Percentiles rank a stretch among this genome's conserved stretches.
phyloP scores from a whole-genome alignment of 1,140 invertebrate species.

The Drosophila mojavensis region DNA sequence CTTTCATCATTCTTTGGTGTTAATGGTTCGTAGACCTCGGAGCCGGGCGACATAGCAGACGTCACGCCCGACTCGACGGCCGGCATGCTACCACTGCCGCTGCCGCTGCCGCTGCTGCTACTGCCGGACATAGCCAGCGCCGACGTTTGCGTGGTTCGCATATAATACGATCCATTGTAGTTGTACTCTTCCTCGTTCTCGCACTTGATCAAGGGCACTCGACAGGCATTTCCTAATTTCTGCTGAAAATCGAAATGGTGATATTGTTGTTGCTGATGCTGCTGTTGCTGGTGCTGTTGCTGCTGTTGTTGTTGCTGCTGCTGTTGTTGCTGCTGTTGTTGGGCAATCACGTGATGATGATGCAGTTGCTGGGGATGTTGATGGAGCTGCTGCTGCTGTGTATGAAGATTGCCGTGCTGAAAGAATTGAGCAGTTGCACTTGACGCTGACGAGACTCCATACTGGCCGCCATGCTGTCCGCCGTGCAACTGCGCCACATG shows the following conservation, averaged over 20 bases:
- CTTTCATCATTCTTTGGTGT: slow-evolving; percentile 82
- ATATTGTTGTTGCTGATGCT: slow-evolving; percentile 58
- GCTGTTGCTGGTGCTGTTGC: slow-evolving; percentile 34
- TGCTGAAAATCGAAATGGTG: slow-evolving; percentile 66
- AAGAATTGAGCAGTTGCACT: slow-evolving; percentile 54
- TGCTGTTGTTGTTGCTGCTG: slow-evolving; percentile 51
- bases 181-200: slow-evolving; percentile 73
- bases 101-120: slow-evolving; percentile 21
- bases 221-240: slow-evolving; percentile 54
- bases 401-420: slow-evolving; percentile 29
- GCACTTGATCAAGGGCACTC: slow-evolving; percentile 59
- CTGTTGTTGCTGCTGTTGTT: slow-evolving; percentile 57
- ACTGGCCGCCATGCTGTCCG: slow-evolving; percentile 23
- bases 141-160: slow-evolving; percentile 41
- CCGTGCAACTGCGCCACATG: slow-evolving; percentile 44
- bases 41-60: slow-evolving; percentile 71
- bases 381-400: slow-evolving; percentile 37
- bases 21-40: slow-evolving; percentile 80
- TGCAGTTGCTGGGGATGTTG: slow-evolving; percentile 33
- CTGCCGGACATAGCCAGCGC: slow-evolving; percentile 46
- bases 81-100: slow-evolving; percentile 6
- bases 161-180: slow-evolving; percentile 76
- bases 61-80: slow-evolving; percentile 40
- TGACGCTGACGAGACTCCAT: slow-evolving; percentile 23
- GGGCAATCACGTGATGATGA: slow-evolving; percentile 21